phyloP scores from a whole-genome alignment of 92 coral and sea anemone genomes.

The Palythoa heliodiscus region DNA sequence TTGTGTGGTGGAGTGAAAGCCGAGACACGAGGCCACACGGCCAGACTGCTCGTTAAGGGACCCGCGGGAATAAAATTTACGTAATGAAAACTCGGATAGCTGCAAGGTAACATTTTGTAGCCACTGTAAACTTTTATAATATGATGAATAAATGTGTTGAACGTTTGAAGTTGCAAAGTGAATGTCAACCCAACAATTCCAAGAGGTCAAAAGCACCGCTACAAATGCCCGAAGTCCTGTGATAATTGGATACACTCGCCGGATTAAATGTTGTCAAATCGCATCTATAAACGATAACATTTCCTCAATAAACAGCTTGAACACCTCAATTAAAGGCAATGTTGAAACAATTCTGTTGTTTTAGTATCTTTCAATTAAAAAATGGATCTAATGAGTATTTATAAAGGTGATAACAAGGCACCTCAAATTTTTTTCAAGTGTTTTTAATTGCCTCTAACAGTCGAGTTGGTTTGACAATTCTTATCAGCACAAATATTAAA shows the following conservation, averaged over 20 bases:
- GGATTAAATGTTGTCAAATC: conserved; percentile 9
- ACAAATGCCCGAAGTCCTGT: conserved; percentile 6
- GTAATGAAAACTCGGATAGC: conserved; percentile 17
- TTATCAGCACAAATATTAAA: background rate
- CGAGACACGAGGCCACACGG: conserved; percentile 56
- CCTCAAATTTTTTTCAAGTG: conserved; percentile 27
- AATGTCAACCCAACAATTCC: background rate
- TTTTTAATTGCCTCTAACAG: conserved; percentile 17
- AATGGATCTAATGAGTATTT: conserved; percentile 4
- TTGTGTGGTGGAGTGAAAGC: conserved; percentile 51
- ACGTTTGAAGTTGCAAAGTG: background rate
- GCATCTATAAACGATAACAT: conserved; percentile 8
- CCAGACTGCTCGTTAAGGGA: background rate
- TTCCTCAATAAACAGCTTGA: background rate
- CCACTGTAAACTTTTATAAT: background rate
- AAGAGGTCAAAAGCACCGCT: conserved; percentile 27
- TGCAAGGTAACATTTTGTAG: conserved; percentile 25
- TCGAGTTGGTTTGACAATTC: background rate
- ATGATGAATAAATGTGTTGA: background rate
- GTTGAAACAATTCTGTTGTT: conserved; percentile 19
- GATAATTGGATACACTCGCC: background rate
- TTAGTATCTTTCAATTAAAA: background rate
- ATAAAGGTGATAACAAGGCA: conserved; percentile 27
- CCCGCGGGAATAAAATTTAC: conserved; percentile 6
- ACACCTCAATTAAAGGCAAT: background rate